These are phyloP conservation scores for Lota lota DNA, from an alignment of 2,113 vertebrate genomes.

Conservation along the genomic window DNA sequence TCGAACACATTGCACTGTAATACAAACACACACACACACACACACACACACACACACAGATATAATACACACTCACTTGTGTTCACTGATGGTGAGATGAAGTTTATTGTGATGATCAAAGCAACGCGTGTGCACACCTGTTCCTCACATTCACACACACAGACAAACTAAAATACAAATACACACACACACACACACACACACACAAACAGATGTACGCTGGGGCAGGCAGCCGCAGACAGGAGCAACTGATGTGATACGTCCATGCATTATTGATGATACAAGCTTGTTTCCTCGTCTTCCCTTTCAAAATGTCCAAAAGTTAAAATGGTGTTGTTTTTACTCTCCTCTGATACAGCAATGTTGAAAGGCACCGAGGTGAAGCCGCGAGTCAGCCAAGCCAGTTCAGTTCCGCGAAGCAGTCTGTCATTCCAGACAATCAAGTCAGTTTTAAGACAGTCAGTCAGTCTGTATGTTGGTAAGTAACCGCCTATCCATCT, in stretches of 20 bases:
- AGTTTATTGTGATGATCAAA: neutral
- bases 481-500: too few relatives aligned
- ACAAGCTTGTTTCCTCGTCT: neutral
- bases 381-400: too few relatives aligned
- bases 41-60: neutral
- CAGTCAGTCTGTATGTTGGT: too few relatives aligned
- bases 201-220: constrained; percentile 3
- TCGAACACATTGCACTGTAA: too few relatives aligned
- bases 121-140: neutral
- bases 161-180: neutral
- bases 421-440: too few relatives aligned
- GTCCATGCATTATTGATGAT: neutral
- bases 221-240: neutral
- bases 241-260: neutral
- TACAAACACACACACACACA: too few relatives aligned
- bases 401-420: too few relatives aligned
- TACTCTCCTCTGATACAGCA: neutral
- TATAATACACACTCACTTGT: neutral
- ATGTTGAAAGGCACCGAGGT: neutral
- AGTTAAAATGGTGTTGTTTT: neutral
- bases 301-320: neutral
- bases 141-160: constrained; percentile 3
- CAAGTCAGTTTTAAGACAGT: too few relatives aligned
- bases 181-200: constrained; percentile 10
- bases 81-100: neutral